Conservation (phyloP, 23 tunicate species). For the Halocynthia aurantium region DNA sequence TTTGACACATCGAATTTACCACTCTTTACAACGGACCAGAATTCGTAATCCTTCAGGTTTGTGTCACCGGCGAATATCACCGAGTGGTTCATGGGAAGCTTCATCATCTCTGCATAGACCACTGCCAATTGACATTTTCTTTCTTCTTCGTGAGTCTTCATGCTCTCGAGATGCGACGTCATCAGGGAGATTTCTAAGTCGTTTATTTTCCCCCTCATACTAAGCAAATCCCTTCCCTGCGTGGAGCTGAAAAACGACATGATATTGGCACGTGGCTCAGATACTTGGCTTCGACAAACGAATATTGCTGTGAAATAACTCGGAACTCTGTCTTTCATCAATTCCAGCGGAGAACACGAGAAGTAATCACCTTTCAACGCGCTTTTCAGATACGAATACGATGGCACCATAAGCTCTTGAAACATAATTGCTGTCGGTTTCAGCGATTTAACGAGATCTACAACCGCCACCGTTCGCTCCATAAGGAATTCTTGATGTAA, state of each 20-base stretch:
- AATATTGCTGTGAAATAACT: conserved; percentile 21
- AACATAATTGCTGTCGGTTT: conserved; percentile 40
- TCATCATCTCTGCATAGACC: conserved; percentile 18
- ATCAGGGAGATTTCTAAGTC: conserved; percentile 11
- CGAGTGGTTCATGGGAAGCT: conserved; percentile 5
- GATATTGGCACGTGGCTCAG: not conserved
- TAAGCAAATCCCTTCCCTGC: not conserved
- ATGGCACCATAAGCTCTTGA: conserved; percentile 30
- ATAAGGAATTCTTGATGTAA: conserved; percentile 10
- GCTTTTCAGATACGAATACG: conserved; percentile 24
- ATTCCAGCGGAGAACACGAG: conserved; percentile 4
- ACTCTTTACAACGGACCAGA: conserved; percentile 1
- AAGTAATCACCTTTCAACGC: conserved; percentile 5
- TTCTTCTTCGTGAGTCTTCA: not conserved
- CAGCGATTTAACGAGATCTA: conserved; percentile 15
- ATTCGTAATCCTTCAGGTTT: conserved; percentile 33
- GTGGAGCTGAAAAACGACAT: conserved; percentile 2
- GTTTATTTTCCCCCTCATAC: conserved; percentile 11
- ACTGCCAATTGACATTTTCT: conserved; percentile 23
- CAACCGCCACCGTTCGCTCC: conserved; percentile 30
- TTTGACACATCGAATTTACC: conserved; percentile 1
- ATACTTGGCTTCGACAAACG: not conserved
- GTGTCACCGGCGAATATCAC: conserved; percentile 54
- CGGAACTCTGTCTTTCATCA: not conserved
- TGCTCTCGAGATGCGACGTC: conserved; percentile 47